Evolutionary conservation across 1,140 invertebrate species (phyloP).

Genomic region (Trachymyrmex septentrionalis): DNA sequence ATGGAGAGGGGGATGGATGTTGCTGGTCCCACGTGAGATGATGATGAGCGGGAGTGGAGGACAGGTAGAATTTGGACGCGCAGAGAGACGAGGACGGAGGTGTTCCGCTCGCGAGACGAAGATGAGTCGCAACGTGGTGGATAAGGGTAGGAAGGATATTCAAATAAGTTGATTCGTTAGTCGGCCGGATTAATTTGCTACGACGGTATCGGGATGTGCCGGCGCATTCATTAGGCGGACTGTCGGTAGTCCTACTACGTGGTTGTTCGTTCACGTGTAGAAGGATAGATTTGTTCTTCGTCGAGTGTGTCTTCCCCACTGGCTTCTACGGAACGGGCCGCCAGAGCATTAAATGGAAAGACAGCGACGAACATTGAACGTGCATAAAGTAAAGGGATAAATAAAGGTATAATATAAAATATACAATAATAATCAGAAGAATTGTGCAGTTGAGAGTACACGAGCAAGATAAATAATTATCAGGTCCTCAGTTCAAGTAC

Average conservation of each 20-base stretch:
- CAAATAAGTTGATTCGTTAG: conserved; percentile 79
- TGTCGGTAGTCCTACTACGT: conserved; percentile 56
- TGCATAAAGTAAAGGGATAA: background rate
- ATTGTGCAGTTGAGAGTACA: too few species aligned
- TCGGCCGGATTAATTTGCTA: conserved; percentile 76
- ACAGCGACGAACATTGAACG: background rate
- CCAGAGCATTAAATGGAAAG: background rate
- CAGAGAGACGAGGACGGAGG: background rate
- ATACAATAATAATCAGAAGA: background rate
- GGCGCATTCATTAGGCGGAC: conserved; percentile 74
- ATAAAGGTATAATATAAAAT: background rate
- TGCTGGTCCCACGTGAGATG: conserved; percentile 1
- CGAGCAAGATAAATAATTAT: too few species aligned
- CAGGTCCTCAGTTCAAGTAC: too few species aligned
- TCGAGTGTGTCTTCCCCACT: conserved; percentile 3
- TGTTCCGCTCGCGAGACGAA: conserved; percentile 27
- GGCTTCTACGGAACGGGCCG: background rate
- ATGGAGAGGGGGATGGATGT: background rate
- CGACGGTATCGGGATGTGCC: conserved; percentile 76
- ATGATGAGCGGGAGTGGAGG: conserved; percentile 29
- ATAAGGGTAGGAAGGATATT: conserved; percentile 58
- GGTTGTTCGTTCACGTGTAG: conserved; percentile 22
- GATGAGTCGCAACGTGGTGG: conserved; percentile 54
- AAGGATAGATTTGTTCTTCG: conserved; percentile 14
- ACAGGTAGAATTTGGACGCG: conserved; percentile 22